Evolutionary conservation across 2,888 invertebrate species (phyloP).

Genomic region (Acholoe squamosa): DNA sequence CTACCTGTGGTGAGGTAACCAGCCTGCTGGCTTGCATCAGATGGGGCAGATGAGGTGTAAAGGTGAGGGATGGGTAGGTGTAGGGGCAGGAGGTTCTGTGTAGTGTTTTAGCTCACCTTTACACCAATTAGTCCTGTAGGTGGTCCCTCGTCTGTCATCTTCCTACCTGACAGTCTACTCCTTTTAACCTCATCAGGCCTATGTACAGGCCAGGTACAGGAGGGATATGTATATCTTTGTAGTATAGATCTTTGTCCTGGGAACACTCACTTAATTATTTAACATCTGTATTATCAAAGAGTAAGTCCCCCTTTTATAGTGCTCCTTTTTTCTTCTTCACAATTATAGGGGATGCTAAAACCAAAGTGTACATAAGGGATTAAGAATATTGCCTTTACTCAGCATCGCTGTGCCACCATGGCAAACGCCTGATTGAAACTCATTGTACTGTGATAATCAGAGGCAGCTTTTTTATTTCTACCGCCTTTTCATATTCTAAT

Average conservation of each 20-base stretch:
- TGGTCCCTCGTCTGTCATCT: neutral
- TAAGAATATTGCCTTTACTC: neutral
- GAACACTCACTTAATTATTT: too few relatives aligned
- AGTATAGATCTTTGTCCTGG: too few relatives aligned
- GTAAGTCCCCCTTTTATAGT: too few relatives aligned
- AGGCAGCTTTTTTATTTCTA: neutral
- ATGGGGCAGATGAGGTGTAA: slow-evolving; percentile 3
- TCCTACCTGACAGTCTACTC: neutral
- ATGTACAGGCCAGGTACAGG: too few relatives aligned
- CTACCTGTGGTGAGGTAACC: neutral
- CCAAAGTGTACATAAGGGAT: too few relatives aligned
- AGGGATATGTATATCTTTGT: too few relatives aligned
- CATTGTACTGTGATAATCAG: neutral
- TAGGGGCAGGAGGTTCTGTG: neutral
- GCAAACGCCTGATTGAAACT: neutral
- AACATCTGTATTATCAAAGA: too few relatives aligned
- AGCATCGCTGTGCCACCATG: neutral
- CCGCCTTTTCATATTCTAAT: slow-evolving; percentile 39
- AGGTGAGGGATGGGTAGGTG: slow-evolving; percentile 4
- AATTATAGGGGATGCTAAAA: too few relatives aligned
- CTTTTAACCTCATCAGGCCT: neutral
- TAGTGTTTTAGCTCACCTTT: slow-evolving; percentile 1
- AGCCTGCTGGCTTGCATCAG: neutral
- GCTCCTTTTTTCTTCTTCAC: too few relatives aligned
- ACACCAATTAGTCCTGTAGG: slow-evolving; percentile 14